Conservation (phyloP, 2,113 vertebrate genomes). For the Heloderma charlesbogerti region DNA sequence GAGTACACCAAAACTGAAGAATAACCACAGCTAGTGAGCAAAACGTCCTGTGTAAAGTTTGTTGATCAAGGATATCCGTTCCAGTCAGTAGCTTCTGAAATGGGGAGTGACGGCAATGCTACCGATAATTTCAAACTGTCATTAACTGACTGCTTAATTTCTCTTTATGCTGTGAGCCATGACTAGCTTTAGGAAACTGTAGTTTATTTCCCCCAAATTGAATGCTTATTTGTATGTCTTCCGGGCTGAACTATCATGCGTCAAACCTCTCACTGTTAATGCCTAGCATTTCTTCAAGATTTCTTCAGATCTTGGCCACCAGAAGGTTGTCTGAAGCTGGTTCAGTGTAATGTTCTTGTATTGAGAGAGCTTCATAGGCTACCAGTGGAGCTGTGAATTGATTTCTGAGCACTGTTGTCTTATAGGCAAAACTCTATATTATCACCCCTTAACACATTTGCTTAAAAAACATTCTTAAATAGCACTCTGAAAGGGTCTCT, state of each 20-base stretch:
- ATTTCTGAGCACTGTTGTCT: background rate
- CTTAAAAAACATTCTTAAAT: conserved; percentile 2
- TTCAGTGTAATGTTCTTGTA: background rate
- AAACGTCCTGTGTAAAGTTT: too few relatives aligned
- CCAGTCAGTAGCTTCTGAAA: background rate
- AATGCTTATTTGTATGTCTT: background rate
- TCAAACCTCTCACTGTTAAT: background rate
- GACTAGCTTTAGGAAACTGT: background rate
- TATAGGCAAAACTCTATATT: background rate
- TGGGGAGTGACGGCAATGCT: background rate
- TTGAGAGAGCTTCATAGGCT: background rate
- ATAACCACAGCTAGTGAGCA: too few relatives aligned
- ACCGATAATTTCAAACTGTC: background rate
- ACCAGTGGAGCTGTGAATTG: conserved; percentile 17
- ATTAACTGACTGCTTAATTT: background rate
- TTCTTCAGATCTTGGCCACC: conserved; percentile 11
- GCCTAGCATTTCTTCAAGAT: background rate
- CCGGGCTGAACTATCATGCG: background rate
- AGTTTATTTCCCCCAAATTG: background rate
- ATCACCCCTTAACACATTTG: background rate
- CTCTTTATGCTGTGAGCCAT: background rate
- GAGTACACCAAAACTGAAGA: too few relatives aligned
- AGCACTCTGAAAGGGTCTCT: background rate
- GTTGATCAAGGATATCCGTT: too few relatives aligned
- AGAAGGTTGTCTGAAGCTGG: background rate